Evolutionary conservation across 2,113 vertebrate species (phyloP).

Genomic region (Heterochromis multidens): DNA sequence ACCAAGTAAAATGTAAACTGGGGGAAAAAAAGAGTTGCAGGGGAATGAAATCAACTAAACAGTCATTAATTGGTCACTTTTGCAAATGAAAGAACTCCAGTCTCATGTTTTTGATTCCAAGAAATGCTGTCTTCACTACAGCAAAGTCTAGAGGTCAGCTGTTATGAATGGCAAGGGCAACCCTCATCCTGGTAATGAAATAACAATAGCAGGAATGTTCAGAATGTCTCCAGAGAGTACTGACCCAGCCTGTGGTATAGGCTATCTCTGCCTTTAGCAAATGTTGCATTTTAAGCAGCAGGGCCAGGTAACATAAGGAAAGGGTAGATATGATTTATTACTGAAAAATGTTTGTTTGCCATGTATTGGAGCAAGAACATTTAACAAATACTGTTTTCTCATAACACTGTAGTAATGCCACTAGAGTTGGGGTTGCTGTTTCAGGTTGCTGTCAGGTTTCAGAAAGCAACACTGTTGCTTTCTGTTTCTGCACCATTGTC

Average conservation of each 20-base stretch:
- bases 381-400: background rate
- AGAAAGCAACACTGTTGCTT: background rate
- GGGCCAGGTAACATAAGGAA: background rate
- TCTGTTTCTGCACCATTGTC: background rate
- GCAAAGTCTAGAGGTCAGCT: conserved; percentile 58
- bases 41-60: background rate
- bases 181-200: conserved; percentile 61
- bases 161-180: conserved; percentile 59
- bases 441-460: background rate
- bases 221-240: conserved; percentile 56
- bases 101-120: background rate
- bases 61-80: background rate
- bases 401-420: background rate
- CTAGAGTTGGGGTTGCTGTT: background rate
- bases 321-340: background rate
- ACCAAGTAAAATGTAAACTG: background rate
- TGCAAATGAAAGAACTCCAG: background rate
- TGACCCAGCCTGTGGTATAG: conserved; percentile 23
- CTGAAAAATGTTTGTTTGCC: background rate
- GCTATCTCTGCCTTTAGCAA: conserved; percentile 12
- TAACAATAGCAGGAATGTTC: conserved; percentile 73
- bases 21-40: background rate
- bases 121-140: conserved; percentile 17
- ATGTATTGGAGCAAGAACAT: background rate
- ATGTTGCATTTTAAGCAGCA: background rate